These are phyloP conservation scores for Trichopoda pennipes DNA, from an alignment of 2,888 invertebrate species.

Conservation along the genomic window DNA sequence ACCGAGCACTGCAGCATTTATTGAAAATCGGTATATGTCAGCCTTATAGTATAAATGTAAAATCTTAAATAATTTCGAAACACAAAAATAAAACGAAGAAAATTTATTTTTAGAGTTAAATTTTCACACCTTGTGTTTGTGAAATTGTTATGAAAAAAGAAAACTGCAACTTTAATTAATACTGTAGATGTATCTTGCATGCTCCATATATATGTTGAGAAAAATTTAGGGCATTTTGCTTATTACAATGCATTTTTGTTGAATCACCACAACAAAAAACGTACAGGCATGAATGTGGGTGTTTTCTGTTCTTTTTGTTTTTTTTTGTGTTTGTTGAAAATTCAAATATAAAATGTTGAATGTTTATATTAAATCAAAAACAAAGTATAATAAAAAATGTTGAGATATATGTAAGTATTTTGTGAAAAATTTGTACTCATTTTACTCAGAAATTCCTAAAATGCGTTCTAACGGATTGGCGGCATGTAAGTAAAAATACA, in stretches of 20 bases:
- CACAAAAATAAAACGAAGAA: too few relatives aligned
- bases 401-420: constrained; percentile 2
- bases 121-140: too few relatives aligned
- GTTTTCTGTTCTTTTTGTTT: constrained; percentile 1
- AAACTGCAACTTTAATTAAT: too few relatives aligned
- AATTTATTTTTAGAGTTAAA: too few relatives aligned
- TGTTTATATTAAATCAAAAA: constrained; percentile 13
- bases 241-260: constrained; percentile 28
- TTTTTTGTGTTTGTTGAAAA: background rate
- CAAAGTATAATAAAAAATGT: background rate
- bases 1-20: too few relatives aligned
- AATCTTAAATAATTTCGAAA: too few relatives aligned
- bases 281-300: constrained; percentile 25
- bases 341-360: background rate
- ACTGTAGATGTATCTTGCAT: too few relatives aligned
- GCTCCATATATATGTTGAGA: constrained; percentile 10
- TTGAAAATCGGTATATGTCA: too few relatives aligned
- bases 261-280: constrained; percentile 22
- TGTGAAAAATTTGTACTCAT: constrained; percentile 27
- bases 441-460: constrained; percentile 29
- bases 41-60: too few relatives aligned
- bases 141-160: too few relatives aligned
- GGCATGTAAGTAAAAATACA: constrained; percentile 4
- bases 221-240: constrained; percentile 37
- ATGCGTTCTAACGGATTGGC: background rate